A percentile compares a stretch with the other conserved stretches of the same genome.
phyloP scores from a whole-genome alignment of 35 echinoderm and acorn worm species.

The Stichopus chloronotus region DNA sequence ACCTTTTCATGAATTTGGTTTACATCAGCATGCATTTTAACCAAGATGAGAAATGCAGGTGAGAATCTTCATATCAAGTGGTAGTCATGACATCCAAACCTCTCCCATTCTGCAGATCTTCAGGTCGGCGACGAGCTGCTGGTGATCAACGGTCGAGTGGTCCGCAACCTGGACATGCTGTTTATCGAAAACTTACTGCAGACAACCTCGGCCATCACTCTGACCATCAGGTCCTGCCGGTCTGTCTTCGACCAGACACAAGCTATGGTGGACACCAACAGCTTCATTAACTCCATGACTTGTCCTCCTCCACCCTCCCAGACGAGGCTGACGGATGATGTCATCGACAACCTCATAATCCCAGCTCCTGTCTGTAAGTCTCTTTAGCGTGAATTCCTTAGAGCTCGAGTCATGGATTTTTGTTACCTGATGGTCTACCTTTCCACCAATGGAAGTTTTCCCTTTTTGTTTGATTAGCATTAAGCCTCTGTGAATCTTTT shows the following conservation, averaged over 20 bases:
- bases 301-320: slow-evolving; percentile 94
- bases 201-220: slow-evolving; percentile 67
- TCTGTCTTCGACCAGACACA: slow-evolving; percentile 90
- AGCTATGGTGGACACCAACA: slow-evolving; percentile 90
- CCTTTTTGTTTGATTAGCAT: too few relatives aligned
- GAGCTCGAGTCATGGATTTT: background rate
- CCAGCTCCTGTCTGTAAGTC: slow-evolving; percentile 83
- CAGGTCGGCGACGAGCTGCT: slow-evolving; percentile 94
- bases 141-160: slow-evolving; percentile 87
- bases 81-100: too few relatives aligned
- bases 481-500: too few relatives aligned
- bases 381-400: background rate
- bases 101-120: slow-evolving; percentile 62
- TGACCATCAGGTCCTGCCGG: slow-evolving; percentile 93
- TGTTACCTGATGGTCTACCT: background rate
- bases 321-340: slow-evolving; percentile 86
- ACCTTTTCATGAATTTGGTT: background rate
- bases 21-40: background rate
- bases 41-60: too few relatives aligned
- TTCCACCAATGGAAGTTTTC: background rate
- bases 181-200: slow-evolving; percentile 91
- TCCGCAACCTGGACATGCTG: slow-evolving; percentile 95
- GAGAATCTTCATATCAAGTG: too few relatives aligned
- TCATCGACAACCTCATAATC: slow-evolving; percentile 87
- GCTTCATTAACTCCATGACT: slow-evolving; percentile 92